phyloP scores from a whole-genome alignment of 2,113 vertebrate species.

The Callospermophilus lateralis region DNA sequence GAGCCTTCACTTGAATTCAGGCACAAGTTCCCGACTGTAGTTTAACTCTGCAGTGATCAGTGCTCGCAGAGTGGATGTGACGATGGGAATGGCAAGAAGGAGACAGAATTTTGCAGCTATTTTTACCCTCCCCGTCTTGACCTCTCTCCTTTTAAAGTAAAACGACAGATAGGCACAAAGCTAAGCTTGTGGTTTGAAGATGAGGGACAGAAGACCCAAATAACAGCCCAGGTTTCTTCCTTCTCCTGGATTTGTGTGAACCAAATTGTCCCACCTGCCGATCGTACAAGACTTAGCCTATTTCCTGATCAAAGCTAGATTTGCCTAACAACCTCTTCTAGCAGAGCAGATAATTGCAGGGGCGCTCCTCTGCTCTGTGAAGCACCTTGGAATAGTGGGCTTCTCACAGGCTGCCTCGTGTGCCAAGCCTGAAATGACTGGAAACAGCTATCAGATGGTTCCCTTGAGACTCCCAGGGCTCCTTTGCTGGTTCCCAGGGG shows the following conservation, averaged over 20 bases:
- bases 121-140: background rate
- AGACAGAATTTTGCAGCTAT: background rate
- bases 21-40: background rate
- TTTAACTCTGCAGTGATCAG: constrained; percentile 51
- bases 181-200: background rate
- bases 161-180: background rate
- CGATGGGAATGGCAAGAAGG: background rate
- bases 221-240: background rate
- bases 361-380: too few relatives aligned
- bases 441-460: background rate
- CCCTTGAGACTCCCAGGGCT: background rate
- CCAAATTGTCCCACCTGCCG: background rate
- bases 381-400: background rate
- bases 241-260: background rate
- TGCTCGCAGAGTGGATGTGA: background rate
- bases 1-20: constrained; percentile 38
- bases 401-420: background rate
- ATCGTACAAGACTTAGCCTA: accelerated
- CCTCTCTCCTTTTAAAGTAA: background rate
- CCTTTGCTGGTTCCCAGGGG: background rate
- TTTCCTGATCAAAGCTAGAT: background rate
- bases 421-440: background rate
- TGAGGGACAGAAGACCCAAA: background rate
- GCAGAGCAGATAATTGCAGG: background rate
- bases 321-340: background rate